Base-by-base conservation (phyloP, 2,888 invertebrate genomes). In the Pedicia rivosa region DNA sequence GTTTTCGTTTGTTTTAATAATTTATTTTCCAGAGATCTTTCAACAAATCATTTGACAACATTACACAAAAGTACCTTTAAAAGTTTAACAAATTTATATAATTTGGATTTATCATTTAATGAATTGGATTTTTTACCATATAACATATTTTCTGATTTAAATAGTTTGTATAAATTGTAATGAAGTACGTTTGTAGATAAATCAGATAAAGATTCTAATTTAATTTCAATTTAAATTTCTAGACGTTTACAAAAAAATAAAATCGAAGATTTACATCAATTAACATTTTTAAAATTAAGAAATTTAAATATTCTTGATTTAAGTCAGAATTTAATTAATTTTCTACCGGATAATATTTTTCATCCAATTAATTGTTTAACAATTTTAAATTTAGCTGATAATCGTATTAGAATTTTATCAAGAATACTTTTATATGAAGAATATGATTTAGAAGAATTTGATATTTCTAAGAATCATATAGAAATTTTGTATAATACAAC, bases 101-200 rank as follows among this genome's bases (percentile, higher is more conserved):
- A 72, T 46, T 48, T 74, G 38, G 73, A 80, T 55, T 53, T 81
- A 10, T 78, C 77, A 17, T 68, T 72, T 46, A 81, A 81, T 53
- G 64, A 66, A 30, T 59, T 81, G 19, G 70, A 72, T 40, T 67
- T 66, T 48, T 49, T 80, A 22, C 73, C 75, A 0, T 60, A 65
- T 14, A 62, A 64, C n/a, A 54, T 74, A 12, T 77, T 79, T 46
- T 62, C 67, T 40, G 65, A 68, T 44, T 52, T 74, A 38, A 67
- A 67, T 43, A 68, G 67, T 44, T 50, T 76, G 10, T 54, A 64
- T 32, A 69, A 72, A 49, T 52, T 75, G 72, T 74, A 60, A n/a
- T n/a, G n/a, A n/a, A 67, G 68, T 62, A 20, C 15, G 12, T 25
- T 14, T 7, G 14, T n/a, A 28, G 25, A 2, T 9, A 25, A 28